phyloP scores from a whole-genome alignment of 1,140 invertebrate genomes.

The Lasaia peninsularis region DNA sequence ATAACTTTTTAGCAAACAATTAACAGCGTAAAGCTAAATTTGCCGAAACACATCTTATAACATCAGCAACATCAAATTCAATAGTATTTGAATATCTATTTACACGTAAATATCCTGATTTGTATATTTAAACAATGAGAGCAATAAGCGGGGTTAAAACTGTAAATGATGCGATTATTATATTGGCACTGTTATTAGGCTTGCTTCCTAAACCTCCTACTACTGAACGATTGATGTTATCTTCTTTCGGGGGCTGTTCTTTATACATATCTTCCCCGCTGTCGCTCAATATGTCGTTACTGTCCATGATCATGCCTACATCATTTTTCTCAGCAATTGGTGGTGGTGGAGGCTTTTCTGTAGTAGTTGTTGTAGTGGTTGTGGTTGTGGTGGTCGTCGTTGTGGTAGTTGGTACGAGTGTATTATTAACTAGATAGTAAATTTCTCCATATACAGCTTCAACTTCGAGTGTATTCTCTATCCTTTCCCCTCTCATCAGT shows the following conservation, averaged over 20 bases:
- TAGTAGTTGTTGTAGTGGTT: constrained; percentile 80
- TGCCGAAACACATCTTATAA: constrained; percentile 45
- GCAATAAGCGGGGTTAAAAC: constrained; percentile 45
- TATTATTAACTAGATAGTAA: constrained; percentile 86
- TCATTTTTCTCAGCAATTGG: constrained; percentile 60
- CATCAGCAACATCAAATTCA: constrained; percentile 50
- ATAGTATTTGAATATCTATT: constrained; percentile 45
- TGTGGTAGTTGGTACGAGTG: constrained; percentile 86
- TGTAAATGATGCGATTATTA: constrained; percentile 36
- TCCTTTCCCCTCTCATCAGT: constrained; percentile 76
- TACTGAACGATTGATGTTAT: constrained; percentile 57
- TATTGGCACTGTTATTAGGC: constrained; percentile 36
- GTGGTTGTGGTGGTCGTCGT: constrained; percentile 85
- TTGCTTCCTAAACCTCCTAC: constrained; percentile 58
- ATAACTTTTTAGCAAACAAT: constrained; percentile 36
- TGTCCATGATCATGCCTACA: constrained; percentile 58
- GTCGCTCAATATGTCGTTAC: constrained; percentile 56
- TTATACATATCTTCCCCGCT: constrained; percentile 56
- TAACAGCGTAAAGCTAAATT: constrained; percentile 58
- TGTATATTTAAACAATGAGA: constrained; percentile 48
- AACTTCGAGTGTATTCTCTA: constrained; percentile 84
- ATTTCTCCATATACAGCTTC: constrained; percentile 82
- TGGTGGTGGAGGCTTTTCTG: constrained; percentile 72
- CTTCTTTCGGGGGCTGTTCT: constrained; percentile 52
- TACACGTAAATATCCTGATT: constrained; percentile 46